Conservation (phyloP, 2,888 invertebrate species). For the Synanthedon tipuliformis region DNA sequence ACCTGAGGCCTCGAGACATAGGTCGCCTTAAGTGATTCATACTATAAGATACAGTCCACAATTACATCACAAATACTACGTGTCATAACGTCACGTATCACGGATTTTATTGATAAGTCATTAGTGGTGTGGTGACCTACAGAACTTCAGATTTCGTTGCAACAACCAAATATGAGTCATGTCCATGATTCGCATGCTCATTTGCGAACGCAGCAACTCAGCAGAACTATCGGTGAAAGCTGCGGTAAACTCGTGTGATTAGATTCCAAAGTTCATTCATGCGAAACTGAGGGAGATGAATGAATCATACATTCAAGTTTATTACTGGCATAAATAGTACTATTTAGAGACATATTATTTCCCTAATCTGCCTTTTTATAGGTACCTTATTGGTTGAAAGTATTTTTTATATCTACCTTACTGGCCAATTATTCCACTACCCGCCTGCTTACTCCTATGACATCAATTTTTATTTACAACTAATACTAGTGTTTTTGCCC, state of each 20-base stretch:
- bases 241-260: conserved; percentile 11
- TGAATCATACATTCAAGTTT: conserved; percentile 29
- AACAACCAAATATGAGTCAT: conserved; percentile 29
- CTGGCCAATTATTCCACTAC: too few species aligned
- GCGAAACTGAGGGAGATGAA: conserved; percentile 28
- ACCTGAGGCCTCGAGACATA: too few species aligned
- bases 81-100: not conserved
- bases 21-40: too few species aligned
- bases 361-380: too few species aligned
- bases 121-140: conserved; percentile 27
- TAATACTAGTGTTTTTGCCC: too few species aligned
- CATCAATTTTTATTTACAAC: too few species aligned
- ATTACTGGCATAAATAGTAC: not conserved
- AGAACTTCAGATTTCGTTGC: conserved; percentile 15
- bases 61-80: not conserved
- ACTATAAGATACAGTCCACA: not conserved
- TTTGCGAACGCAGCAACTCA: not conserved
- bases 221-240: not conserved
- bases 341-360: too few species aligned
- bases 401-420: too few species aligned
- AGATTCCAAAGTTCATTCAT: conserved; percentile 19
- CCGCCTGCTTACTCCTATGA: too few species aligned
- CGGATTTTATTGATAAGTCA: not conserved
- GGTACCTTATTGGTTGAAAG: too few species aligned
- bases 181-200: conserved; percentile 1